Conservation (phyloP, 2,113 vertebrate species). For the Phycodurus eques region DNA sequence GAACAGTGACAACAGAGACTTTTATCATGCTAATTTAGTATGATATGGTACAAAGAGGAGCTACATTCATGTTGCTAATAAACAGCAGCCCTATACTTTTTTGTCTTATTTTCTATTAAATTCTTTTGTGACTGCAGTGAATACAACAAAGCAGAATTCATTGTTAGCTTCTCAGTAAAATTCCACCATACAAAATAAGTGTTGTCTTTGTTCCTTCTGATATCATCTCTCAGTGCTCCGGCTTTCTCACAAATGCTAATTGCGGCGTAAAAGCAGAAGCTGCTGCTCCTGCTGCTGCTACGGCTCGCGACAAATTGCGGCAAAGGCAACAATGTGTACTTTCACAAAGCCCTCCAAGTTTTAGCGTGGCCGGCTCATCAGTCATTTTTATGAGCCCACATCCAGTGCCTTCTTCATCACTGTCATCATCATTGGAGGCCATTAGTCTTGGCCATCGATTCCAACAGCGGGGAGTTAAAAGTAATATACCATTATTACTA, state of each 20-base stretch:
- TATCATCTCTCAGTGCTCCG: not conserved
- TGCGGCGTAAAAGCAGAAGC: constrained; percentile 62
- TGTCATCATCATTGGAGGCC: constrained; percentile 68
- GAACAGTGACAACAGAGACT: too few species aligned
- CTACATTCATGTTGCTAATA: not conserved
- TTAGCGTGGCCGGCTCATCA: constrained; percentile 47
- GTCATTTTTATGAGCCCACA: constrained; percentile 70
- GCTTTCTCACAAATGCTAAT: constrained; percentile 63
- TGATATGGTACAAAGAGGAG: too few species aligned
- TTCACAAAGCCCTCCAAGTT: constrained; percentile 52
- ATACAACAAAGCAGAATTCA: not conserved
- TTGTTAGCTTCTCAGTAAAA: not conserved
- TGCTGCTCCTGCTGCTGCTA: constrained; percentile 2
- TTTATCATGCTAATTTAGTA: too few species aligned
- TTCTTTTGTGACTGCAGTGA: not conserved
- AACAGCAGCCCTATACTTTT: not conserved
- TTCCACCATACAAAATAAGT: not conserved
- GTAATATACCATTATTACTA: constrained; percentile 65
- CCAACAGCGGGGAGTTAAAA: constrained; percentile 54
- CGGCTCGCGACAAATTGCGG: constrained; percentile 59
- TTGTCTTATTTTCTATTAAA: not conserved
- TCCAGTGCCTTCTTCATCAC: constrained; percentile 66
- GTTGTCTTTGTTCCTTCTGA: not conserved
- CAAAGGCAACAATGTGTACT: constrained; percentile 56
- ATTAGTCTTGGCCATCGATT: constrained; percentile 65